Evolutionary conservation across 92 coral and sea anemone genomes (phyloP).

Genomic region (Virgularia gustaviana): DNA sequence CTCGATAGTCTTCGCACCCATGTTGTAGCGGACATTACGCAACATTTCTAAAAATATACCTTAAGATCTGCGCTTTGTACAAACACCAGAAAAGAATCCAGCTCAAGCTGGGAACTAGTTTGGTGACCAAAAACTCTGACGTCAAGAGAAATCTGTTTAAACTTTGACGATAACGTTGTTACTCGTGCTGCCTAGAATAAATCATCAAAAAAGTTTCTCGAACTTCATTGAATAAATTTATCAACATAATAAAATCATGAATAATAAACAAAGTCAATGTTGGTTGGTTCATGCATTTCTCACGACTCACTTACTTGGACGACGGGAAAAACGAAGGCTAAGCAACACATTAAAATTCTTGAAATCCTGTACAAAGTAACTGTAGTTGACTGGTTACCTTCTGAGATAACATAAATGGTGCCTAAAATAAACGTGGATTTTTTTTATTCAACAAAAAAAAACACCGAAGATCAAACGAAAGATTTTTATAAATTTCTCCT

Average conservation of each 20-base stretch:
- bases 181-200: conserved; percentile 69
- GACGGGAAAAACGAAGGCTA: conserved; percentile 58
- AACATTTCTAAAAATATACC: too few relatives aligned
- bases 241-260: too few relatives aligned
- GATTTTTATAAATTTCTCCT: too few relatives aligned
- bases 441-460: neutral
- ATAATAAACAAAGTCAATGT: too few relatives aligned
- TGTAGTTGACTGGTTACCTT: conserved; percentile 25
- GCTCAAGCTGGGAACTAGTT: conserved; percentile 84
- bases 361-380: conserved; percentile 44
- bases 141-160: conserved; percentile 84
- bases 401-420: conserved; percentile 42
- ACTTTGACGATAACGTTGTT: conserved; percentile 56
- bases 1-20: too few relatives aligned
- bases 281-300: too few relatives aligned
- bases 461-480: too few relatives aligned
- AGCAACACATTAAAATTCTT: conserved; percentile 40
- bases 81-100: conserved; percentile 85
- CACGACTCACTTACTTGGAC: conserved; percentile 60
- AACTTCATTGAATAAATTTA: too few relatives aligned
- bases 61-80: conserved; percentile 73
- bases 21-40: too few relatives aligned
- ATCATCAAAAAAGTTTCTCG: neutral
- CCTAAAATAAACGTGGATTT: too few relatives aligned
- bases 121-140: conserved; percentile 95